Conservation (phyloP, 23 tunicate species). For the Ascidia mentula region DNA sequence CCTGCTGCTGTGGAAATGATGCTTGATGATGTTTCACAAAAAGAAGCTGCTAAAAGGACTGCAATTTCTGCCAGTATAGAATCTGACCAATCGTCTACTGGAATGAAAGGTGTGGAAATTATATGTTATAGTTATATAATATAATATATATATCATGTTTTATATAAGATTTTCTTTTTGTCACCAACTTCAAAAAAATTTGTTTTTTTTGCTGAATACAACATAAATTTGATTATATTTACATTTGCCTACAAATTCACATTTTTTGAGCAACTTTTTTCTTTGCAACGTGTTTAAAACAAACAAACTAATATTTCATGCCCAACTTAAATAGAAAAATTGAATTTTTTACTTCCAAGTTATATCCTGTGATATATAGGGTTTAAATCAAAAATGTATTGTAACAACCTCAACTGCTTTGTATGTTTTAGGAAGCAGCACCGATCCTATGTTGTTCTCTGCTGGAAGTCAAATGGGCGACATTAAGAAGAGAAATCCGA, state of each 20-base stretch:
- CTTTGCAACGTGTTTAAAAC: too few species aligned
- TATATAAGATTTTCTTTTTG: background rate
- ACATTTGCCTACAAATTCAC: too few species aligned
- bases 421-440: constrained; percentile 76
- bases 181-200: background rate
- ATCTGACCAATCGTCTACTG: constrained; percentile 46
- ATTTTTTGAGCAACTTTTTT: too few species aligned
- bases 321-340: too few species aligned
- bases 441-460: constrained; percentile 73
- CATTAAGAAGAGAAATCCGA: background rate
- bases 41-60: constrained; percentile 35
- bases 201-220: too few species aligned
- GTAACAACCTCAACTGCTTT: too few species aligned
- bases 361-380: too few species aligned
- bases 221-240: too few species aligned
- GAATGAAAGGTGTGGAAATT: constrained; percentile 52
- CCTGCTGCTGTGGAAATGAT: background rate
- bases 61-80: constrained; percentile 45
- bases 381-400: too few species aligned
- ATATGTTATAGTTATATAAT: too few species aligned
- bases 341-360: too few species aligned
- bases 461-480: constrained; percentile 1
- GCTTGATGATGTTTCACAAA: constrained; percentile 7
- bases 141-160: background rate
- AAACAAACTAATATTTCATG: too few species aligned